Conservation (phyloP, 2,113 vertebrate species). For the Echinops telfairi region DNA sequence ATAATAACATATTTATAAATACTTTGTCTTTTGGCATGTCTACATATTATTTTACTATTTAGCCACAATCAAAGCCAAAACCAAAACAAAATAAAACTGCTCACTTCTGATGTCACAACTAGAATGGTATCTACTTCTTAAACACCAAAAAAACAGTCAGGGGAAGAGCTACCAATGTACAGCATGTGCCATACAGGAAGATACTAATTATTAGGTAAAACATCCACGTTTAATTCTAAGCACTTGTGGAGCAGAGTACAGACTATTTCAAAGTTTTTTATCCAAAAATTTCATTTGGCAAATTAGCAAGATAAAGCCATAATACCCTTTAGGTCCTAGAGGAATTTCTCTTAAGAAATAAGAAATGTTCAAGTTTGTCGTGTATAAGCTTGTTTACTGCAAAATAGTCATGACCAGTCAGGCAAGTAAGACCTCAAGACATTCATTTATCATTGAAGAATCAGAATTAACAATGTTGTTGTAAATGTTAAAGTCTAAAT, state of each 20-base stretch:
- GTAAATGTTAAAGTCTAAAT: neutral
- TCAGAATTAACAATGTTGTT: neutral
- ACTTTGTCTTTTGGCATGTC: neutral
- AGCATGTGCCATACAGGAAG: neutral
- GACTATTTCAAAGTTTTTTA: neutral
- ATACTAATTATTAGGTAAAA: neutral
- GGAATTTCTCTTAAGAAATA: neutral
- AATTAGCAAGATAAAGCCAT: neutral
- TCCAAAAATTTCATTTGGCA: conserved; percentile 17
- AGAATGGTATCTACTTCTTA: neutral
- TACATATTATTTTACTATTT: conserved; percentile 4
- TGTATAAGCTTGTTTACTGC: neutral
- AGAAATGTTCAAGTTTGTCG: neutral
- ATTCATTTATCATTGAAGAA: neutral
- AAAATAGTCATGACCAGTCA: neutral
- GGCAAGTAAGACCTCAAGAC: neutral
- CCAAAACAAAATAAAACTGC: neutral
- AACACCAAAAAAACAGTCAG: neutral
- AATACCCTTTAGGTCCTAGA: neutral
- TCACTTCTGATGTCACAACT: neutral
- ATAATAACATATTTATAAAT: neutral
- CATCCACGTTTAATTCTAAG: neutral
- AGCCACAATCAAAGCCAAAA: neutral
- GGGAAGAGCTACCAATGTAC: neutral
- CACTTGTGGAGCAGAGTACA: neutral